A percentile compares a stretch with the other conserved stretches of the same genome.
phyloP scores from a whole-genome alignment of 1,140 invertebrate species.

The Euura saliciscinereae region DNA sequence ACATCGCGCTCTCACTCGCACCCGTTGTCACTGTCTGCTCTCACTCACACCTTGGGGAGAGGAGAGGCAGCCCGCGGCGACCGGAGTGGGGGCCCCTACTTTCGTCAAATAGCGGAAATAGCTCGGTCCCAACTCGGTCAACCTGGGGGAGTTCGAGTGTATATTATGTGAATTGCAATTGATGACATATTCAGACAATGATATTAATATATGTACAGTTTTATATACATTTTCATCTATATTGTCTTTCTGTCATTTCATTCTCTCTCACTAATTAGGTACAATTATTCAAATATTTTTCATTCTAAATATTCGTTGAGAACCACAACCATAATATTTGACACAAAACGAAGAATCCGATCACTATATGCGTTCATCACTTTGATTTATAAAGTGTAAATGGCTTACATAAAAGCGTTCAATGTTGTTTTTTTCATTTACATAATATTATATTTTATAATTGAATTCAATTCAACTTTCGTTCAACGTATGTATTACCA shows the following conservation, averaged over 20 bases:
- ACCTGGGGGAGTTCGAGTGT: too few relatives aligned
- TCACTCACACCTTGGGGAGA: too few relatives aligned
- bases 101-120: too few relatives aligned
- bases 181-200: neutral
- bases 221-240: neutral
- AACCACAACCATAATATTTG: neutral
- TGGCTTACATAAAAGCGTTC: neutral
- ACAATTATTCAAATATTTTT: neutral
- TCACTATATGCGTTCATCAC: neutral
- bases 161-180: neutral
- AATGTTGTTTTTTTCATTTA: neutral
- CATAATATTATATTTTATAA: neutral
- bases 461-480: neutral
- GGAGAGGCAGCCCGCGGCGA: too few relatives aligned
- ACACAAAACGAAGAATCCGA: slow-evolving; percentile 5
- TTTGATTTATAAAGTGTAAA: neutral
- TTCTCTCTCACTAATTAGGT: neutral
- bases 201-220: neutral
- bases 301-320: neutral
- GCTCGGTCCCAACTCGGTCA: too few relatives aligned
- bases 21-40: too few relatives aligned
- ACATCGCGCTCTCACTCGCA: too few relatives aligned
- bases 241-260: slow-evolving; percentile 4
- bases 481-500: neutral
- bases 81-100: too few relatives aligned